These are phyloP conservation scores for Drosophila pruinosa DNA, from an alignment of 1,140 invertebrate species.

Conservation along the genomic window DNA sequence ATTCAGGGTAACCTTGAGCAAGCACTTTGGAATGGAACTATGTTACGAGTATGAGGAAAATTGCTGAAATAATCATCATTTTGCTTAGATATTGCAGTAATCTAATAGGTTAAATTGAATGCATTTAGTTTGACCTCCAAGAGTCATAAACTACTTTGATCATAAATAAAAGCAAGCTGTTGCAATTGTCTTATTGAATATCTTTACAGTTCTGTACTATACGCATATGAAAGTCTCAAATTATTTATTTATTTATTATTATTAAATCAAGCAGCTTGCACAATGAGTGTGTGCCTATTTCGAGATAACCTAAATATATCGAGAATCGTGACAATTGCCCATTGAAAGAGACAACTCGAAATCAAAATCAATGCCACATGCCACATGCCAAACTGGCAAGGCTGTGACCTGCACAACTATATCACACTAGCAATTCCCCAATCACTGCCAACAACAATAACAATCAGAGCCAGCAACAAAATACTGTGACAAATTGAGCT, in stretches of 20 bases:
- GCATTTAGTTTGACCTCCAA: too few species aligned
- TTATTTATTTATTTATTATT: background rate
- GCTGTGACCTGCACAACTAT: constrained; percentile 14
- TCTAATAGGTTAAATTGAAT: too few species aligned
- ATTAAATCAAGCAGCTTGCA: background rate
- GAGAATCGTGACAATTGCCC: background rate
- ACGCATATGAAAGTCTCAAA: too few species aligned
- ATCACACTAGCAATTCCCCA: constrained; percentile 14
- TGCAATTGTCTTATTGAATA: too few species aligned
- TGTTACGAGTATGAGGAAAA: background rate
- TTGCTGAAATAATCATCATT: background rate
- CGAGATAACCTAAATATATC: constrained; percentile 1
- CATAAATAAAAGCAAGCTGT: too few species aligned
- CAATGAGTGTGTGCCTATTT: background rate
- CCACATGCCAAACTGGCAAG: constrained; percentile 23
- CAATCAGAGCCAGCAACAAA: constrained; percentile 19
- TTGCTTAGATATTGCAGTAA: background rate
- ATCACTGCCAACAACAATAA: constrained; percentile 19
- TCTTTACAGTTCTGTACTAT: too few species aligned
- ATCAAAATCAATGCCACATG: too few species aligned
- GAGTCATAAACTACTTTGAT: too few species aligned
- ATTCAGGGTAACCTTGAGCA: background rate
- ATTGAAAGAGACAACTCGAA: constrained; percentile 9
- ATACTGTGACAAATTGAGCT: constrained; percentile 61
- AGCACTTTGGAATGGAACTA: background rate